Evolutionary conservation across 2,113 vertebrate genomes (phyloP), one percentile per base, ranked within the genome.

Genomic region (Hemibagrus wyckioides): DNA sequence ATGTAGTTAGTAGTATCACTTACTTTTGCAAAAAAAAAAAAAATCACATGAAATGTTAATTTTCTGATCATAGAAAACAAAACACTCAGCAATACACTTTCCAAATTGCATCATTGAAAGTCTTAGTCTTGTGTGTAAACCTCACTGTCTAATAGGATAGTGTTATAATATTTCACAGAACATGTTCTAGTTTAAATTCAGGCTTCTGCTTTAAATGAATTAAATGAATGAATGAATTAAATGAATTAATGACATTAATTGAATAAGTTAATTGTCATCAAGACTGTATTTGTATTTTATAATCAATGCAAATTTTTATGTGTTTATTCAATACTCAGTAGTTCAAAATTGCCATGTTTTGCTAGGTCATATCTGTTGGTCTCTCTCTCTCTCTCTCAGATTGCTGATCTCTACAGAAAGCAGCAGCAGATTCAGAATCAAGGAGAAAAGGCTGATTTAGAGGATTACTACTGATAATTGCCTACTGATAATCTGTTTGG

Each of bases 351-450:
- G 2, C 59, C 59, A 63, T n/a, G 59, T n/a, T 63, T 10, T 63
- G 28, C 59, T 63, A 25, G 30, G 36, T 39, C 10, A 71, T 21
- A 11, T 44, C 39, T 11, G 39, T 75, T 44, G 21, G 1, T 19
- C 2, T 21, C 39, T 54, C 21, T 23, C 2, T 54, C 50, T 57
- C 10, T 57, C 36, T 28, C 14, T n/a, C 93, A 98, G 97, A 97
- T 98, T 61, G 97, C 97, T 6, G 93, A 93, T 67, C 91, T 98
- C 85, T 98, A 98, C 92, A 92, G 83, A 92, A 97, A 95, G 91
- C 97, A 98, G 92, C 97, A 97, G 92, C 97, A 97, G 94, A 97
- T 98, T 86, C 97, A 97, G 93, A 98, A 97, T 85, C 97, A 96
- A 88, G 94, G 94, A 11, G 95, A 95, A 56, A 95, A 94, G 80